phyloP scores from a whole-genome alignment of 2,113 vertebrate genomes.

The Boleophthalmus pectinirostris region DNA sequence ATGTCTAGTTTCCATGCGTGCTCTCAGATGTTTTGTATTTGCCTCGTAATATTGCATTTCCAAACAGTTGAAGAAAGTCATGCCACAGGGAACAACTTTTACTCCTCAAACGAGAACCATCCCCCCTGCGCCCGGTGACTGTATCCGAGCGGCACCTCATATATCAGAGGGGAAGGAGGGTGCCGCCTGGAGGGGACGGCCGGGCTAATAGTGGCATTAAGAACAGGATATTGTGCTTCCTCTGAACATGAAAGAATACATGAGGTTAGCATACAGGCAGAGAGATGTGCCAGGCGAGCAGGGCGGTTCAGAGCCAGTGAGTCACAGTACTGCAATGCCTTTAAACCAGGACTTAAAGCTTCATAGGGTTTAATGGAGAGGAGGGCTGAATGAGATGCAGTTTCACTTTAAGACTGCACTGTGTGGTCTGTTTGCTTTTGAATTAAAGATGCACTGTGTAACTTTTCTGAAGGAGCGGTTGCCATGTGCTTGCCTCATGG shows the following conservation, averaged over 20 bases:
- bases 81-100: constrained; percentile 34
- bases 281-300: constrained; percentile 43
- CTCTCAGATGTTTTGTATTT: constrained; percentile 4
- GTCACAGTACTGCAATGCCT: constrained; percentile 5
- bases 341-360: background rate
- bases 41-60: constrained; percentile 30
- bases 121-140: constrained; percentile 46
- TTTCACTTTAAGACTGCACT: background rate
- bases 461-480: background rate
- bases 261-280: constrained; percentile 56
- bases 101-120: constrained; percentile 63
- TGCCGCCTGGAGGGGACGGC: constrained; percentile 43
- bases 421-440: background rate
- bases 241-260: constrained; percentile 71
- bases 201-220: constrained; percentile 56
- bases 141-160: constrained; percentile 55
- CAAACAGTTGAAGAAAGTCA: constrained; percentile 30
- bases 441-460: too few relatives aligned
- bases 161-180: constrained; percentile 58
- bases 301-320: background rate
- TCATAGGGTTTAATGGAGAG: background rate
- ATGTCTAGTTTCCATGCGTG: constrained; percentile 14
- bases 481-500: too few relatives aligned
- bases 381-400: background rate
- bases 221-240: constrained; percentile 79